Evolutionary conservation across 2,888 invertebrate species (phyloP), one percentile per base, ranked within the genome.

Genomic region (Noctuana brunneofusca): DNA sequence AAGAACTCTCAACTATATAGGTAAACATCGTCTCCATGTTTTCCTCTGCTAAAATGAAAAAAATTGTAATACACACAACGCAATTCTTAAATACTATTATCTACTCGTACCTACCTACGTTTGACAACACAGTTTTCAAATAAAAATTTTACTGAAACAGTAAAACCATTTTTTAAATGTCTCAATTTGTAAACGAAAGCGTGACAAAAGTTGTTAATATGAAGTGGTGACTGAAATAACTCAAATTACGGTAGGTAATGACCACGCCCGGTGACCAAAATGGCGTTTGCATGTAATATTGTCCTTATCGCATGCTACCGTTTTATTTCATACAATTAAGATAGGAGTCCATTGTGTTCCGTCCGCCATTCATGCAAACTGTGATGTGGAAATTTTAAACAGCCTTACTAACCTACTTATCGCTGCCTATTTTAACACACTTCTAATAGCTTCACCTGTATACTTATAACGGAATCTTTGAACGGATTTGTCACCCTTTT

Each of bases 181-280:
- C 82, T 84, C 81, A 84, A 86, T 87, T 84, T 84, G 82, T 83
- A 75, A 27, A 74, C 77, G 68, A 70, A 78, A 80, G 83, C 86
- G 85, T 86, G 84, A 83, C 85, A 83, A 83, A 83, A 79, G 80
- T 78, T 71, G 81, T 86, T 79, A 84, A 84, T 78, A 75, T 78
- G 75, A 67, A 74, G 69, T 69, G 83, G 82, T 82, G 79, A 80
- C 76, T 83, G 81, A 84, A 86, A 86, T 86, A 49, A 27, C 49
- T 24, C 49, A 49, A 49, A 49, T 27, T 86, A 85, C 76, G 65
- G 69, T 22, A 1, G 6, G 22, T 56, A 30, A 74, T 74, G 68
- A 77, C 80, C 84, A 83, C 85, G 82, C 83, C 84, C 71, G 68
- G 70, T 73, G 73, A 56, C 56, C 72, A 75, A 73, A 84, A 81